Base-by-base conservation (phyloP, 1,140 invertebrate species). In the Cotesia vestalis region DNA sequence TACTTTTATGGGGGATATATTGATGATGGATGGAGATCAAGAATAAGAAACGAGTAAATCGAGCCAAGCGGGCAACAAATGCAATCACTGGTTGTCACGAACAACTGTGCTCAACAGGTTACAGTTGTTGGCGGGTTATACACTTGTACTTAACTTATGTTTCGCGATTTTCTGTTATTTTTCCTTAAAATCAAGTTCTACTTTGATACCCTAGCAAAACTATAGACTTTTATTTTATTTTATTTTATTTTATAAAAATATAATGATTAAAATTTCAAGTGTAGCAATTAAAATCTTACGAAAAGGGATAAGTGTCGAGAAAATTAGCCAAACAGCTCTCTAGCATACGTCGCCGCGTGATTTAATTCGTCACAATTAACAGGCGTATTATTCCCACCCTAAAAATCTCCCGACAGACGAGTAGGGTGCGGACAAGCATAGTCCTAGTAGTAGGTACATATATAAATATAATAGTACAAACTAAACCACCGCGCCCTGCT, bases 291-390 rank as follows among this genome's bases (percentile, higher is more conserved):
- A 55, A 20, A 12, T 20, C 5, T n/a, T n/a, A n/a, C 5, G 4
- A 9, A 4, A 59, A 20, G 9, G 9, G 57, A 59, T 59, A 59
- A 59, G 57, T 59, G 20, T 59, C 57, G 20, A 59, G 27, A 59
- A 59, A 14, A 55, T 55, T 55, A 27, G 27, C 27, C 27, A 27
- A 27, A 27, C 53, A 55, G 12, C 9, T 9, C 17, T 68, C 8
- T 11, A 36, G 34, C 34, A 59, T 71, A 78, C 75, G 77, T 78
- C 75, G 77, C 77, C 72, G 80, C 77, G 77, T 81, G 84, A 84
- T 83, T 84, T 84, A 83, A 85, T 85, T 85, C 79, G 80, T 81
- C 78, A 76, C 80, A 85, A 85, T 84, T 84, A 81, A 78, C 77
- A 69, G 76, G 77, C 75, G 75, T 62, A 75, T 72, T 34, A 35